These are phyloP conservation scores for Anser cygnoides DNA, from an alignment of 2,113 vertebrate genomes.

Conservation along the genomic window DNA sequence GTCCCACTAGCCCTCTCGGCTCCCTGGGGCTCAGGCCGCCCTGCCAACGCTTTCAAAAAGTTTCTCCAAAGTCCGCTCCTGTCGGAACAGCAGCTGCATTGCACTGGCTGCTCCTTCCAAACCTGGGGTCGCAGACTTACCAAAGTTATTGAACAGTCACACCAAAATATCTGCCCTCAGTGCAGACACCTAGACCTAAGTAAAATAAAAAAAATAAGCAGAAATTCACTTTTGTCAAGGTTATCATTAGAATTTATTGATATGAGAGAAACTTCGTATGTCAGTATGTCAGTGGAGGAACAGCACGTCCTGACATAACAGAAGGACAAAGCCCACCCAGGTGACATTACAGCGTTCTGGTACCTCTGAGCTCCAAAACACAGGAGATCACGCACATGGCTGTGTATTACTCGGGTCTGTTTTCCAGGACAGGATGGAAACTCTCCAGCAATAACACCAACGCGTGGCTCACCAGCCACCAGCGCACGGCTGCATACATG, in stretches of 20 bases:
- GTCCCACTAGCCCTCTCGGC: background rate
- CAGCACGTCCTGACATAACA: background rate
- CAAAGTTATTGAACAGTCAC: background rate
- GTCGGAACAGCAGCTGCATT: background rate
- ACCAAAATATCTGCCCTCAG: background rate
- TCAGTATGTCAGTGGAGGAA: constrained; percentile 44
- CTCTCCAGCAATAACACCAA: fast-evolving
- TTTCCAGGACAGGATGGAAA: background rate
- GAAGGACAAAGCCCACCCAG: background rate
- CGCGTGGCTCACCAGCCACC: background rate
- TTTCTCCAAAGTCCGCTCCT: background rate
- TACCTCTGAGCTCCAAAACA: background rate
- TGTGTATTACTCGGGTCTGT: background rate
- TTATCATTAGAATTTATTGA: constrained; percentile 70
- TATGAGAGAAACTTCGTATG: constrained; percentile 51
- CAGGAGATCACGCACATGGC: background rate
- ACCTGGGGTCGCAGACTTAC: background rate
- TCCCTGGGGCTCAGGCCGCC: background rate
- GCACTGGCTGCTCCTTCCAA: background rate
- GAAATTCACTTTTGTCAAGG: background rate
- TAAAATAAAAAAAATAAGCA: background rate
- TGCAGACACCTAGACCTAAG: background rate
- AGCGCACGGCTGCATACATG: background rate
- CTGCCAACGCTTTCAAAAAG: background rate
- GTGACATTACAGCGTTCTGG: background rate